phyloP scores from a whole-genome alignment of 1,140 invertebrate genomes.

The Neelides sp. region DNA sequence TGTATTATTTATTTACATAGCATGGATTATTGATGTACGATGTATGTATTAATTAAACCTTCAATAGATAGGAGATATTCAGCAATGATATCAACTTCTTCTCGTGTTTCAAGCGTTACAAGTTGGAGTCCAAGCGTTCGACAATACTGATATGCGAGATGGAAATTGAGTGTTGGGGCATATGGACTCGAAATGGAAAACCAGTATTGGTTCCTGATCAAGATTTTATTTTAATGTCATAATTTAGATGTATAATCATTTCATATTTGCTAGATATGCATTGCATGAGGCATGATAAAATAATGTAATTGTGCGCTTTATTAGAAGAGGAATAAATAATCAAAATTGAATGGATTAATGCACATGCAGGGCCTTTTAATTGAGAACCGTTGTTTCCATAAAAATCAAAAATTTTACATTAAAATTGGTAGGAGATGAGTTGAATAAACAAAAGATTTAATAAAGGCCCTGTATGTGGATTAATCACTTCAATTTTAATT shows the following conservation, averaged over 20 bases:
- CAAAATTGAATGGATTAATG: too few relatives aligned
- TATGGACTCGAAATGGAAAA: slow-evolving; percentile 77
- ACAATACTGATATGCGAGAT: slow-evolving; percentile 74
- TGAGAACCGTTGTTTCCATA: too few relatives aligned
- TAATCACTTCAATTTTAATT: too few relatives aligned
- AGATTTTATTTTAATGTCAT: slow-evolving; percentile 65
- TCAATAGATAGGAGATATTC: slow-evolving; percentile 61
- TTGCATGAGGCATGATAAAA: not conserved
- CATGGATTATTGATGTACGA: slow-evolving; percentile 1
- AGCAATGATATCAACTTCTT: slow-evolving; percentile 69
- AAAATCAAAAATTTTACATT: too few relatives aligned
- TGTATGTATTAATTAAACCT: slow-evolving; percentile 37
- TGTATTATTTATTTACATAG: not conserved
- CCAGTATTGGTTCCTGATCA: slow-evolving; percentile 74
- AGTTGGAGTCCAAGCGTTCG: slow-evolving; percentile 69
- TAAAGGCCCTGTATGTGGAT: too few relatives aligned
- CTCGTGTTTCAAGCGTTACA: slow-evolving; percentile 67
- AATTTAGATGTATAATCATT: too few relatives aligned
- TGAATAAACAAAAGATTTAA: too few relatives aligned
- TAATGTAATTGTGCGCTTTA: too few relatives aligned
- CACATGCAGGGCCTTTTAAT: too few relatives aligned
- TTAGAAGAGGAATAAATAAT: too few relatives aligned
- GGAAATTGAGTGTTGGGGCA: slow-evolving; percentile 68
- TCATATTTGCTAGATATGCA: too few relatives aligned
- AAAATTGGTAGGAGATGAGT: too few relatives aligned